Base-by-base conservation (phyloP, 2,888 invertebrate species). In the Leptopilina myrica region DNA sequence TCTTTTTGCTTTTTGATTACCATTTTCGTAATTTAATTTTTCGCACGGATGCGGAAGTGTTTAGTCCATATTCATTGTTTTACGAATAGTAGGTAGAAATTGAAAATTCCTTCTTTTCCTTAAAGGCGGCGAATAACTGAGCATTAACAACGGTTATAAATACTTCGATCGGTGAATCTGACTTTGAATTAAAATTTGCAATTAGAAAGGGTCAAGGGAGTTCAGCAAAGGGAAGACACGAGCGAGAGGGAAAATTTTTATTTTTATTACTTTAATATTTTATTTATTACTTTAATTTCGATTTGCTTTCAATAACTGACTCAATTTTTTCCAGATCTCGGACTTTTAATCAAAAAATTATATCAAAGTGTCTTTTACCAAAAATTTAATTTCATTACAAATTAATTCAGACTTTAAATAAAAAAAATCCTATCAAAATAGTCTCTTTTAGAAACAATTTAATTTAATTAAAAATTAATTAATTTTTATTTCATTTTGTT, bases 41-140 rank as follows among this genome's bases (percentile, higher is more conserved):
- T 49, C 43, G 14, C 67, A 67, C 14, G 67, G 20, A 49, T 49
- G 46, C 49, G 26, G 49, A 67, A 67, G 46, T 46, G 46, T 46
- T 67, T 20, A 67, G 20, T 49, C 67, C 12, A n/a, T n/a, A 46
- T 49, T 49, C 12, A 67, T 49, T 67, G 49, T 49, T 67, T 67
- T 20, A 49, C 46, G 5, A 43, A 15, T 67, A 20, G 46, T 14
- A 67, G 20, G 20, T 20, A 67, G 46, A 46, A 49, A 49, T 43
- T 67, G 15, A 6, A 67, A 67, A 67, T 49, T 49, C 26, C 20
- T 26, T 49, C 14, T 15, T 8, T 67, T 49, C 49, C 14, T 11
- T 81, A 84, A 84, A 64, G 76, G 79, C 79, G 73, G 80, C 76
- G 82, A 88, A 87, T 85, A 84, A 84, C 76, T 49, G 64, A 12